Conservation (phyloP, 2,888 invertebrate species). For the Octonoba sinensis region DNA sequence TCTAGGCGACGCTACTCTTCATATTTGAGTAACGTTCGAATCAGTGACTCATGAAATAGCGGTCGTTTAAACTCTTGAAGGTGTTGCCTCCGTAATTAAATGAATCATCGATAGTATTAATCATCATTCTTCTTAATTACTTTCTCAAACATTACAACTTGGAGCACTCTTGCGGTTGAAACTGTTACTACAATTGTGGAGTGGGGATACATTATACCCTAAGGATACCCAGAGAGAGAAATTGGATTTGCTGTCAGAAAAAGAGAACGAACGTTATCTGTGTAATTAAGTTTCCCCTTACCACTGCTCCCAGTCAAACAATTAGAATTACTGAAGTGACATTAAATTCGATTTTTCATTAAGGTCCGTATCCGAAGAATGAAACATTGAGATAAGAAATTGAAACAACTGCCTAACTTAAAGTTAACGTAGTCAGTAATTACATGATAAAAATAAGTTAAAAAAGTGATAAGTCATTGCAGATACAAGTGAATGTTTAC, state of each 20-base stretch:
- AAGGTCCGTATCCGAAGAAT: too few relatives aligned
- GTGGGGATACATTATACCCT: slow-evolving; percentile 1
- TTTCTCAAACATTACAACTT: slow-evolving; percentile 33
- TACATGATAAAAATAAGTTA: too few relatives aligned
- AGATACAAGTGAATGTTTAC: too few relatives aligned
- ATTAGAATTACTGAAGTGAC: too few relatives aligned
- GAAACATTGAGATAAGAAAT: too few relatives aligned
- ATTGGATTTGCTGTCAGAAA: slow-evolving; percentile 8
- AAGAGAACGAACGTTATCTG: too few relatives aligned
- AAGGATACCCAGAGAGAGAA: slow-evolving; percentile 10
- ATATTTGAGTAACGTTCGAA: slow-evolving; percentile 16
- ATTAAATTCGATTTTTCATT: too few relatives aligned
- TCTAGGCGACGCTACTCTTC: neutral
- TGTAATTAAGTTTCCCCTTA: too few relatives aligned
- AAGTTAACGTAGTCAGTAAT: too few relatives aligned
- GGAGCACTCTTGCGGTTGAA: slow-evolving; percentile 20
- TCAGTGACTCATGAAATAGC: slow-evolving; percentile 30
- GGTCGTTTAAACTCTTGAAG: slow-evolving; percentile 49
- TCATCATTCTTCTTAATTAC: slow-evolving; percentile 45
- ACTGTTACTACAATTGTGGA: slow-evolving; percentile 11
- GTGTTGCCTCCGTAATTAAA: slow-evolving; percentile 47
- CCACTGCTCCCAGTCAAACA: too few relatives aligned
- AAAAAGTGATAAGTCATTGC: too few relatives aligned
- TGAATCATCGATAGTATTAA: slow-evolving; percentile 45
- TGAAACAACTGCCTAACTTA: too few relatives aligned